A percentile compares a stretch with the other conserved stretches of the same genome.
Conservation (phyloP, 1,140 invertebrate genomes). For the Doryteuthis pealeii region DNA sequence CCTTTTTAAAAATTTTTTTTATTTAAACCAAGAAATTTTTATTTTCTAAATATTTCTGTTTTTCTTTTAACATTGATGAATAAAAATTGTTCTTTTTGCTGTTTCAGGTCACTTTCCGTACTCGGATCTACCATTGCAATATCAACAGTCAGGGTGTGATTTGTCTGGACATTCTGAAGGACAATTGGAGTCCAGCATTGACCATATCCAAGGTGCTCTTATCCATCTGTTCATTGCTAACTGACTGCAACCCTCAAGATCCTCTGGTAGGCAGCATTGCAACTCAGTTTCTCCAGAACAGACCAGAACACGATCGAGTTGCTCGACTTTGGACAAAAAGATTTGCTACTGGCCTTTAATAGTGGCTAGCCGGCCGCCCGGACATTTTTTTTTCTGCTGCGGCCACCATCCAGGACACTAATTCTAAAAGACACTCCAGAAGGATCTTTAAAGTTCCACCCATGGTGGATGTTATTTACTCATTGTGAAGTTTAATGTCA, state of each 20-base stretch:
- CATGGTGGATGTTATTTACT: too few species aligned
- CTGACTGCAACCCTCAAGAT: constrained; percentile 73
- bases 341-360: constrained; percentile 78
- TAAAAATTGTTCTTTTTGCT: not conserved
- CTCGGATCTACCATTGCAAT: constrained; percentile 55
- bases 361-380: not conserved
- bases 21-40: too few species aligned
- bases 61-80: too few species aligned
- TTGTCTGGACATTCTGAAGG: constrained; percentile 55
- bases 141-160: constrained; percentile 57
- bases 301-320: constrained; percentile 95
- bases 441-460: too few species aligned
- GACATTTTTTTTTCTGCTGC: too few species aligned
- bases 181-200: constrained; percentile 53
- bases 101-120: constrained; percentile 84
- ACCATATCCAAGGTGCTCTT: constrained; percentile 61
- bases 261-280: constrained; percentile 96
- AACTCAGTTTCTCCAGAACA: constrained; percentile 93
- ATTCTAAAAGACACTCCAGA: too few species aligned
- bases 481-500: not conserved
- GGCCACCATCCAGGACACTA: too few species aligned
- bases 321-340: constrained; percentile 97
- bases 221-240: constrained; percentile 83
- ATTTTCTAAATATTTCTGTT: too few species aligned
- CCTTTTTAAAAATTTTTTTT: too few species aligned